Evolutionary conservation across 2,888 invertebrate species (phyloP).

Genomic region (Tiliacea citrago): DNA sequence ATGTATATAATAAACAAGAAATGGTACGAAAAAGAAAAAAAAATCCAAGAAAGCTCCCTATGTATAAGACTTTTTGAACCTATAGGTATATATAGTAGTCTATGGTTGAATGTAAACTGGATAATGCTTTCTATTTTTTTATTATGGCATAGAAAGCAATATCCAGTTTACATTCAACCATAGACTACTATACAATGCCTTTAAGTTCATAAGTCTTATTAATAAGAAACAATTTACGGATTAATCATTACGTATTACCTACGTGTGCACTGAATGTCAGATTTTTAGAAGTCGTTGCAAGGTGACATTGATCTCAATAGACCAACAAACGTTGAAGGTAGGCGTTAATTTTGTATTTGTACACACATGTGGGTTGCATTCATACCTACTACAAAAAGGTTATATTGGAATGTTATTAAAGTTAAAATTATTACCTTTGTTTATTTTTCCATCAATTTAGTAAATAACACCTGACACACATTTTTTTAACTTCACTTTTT

Average conservation of each 20-base stretch:
- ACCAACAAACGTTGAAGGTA: conserved; percentile 18
- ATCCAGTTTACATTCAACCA: too few relatives aligned
- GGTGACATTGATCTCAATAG: conserved; percentile 44
- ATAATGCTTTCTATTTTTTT: too few relatives aligned
- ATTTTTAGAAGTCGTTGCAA: conserved; percentile 19
- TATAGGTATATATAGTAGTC: too few relatives aligned
- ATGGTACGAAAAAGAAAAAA: too few relatives aligned
- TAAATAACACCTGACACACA: conserved; percentile 25
- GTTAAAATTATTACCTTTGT: conserved; percentile 39
- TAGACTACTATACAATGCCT: too few relatives aligned
- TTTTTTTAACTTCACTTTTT: not conserved
- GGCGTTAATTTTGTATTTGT: conserved; percentile 28
- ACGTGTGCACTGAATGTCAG: not conserved
- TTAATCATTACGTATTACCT: not conserved
- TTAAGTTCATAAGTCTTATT: too few relatives aligned
- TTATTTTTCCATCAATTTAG: conserved; percentile 27
- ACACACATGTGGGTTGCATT: conserved; percentile 37
- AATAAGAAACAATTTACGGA: not conserved
- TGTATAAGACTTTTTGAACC: too few relatives aligned
- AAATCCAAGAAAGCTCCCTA: too few relatives aligned
- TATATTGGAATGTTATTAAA: not conserved
- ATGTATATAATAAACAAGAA: too few relatives aligned
- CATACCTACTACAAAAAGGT: not conserved
- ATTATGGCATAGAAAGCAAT: too few relatives aligned
- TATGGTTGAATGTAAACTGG: too few relatives aligned